Base-by-base conservation (phyloP, 53 echinoderm and acorn worm genomes). In the Luidia sarsii region DNA sequence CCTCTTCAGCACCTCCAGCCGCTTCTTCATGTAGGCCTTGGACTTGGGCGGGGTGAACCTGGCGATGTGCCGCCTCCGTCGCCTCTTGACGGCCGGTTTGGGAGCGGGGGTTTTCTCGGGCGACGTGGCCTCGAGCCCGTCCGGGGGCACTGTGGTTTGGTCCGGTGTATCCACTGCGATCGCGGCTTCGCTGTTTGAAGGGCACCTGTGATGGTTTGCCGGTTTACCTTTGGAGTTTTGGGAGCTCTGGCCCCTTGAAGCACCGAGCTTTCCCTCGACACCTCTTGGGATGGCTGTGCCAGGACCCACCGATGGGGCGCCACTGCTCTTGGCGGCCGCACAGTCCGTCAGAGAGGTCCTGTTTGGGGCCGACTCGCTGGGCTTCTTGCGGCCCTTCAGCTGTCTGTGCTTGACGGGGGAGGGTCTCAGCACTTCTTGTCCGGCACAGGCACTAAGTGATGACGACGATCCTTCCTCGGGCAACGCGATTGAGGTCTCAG, bases 11-110 rank as follows among this genome's bases (percentile, higher is more conserved):
- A 43, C 19, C 38, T 61, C 62, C 2, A 61, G 60, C 61, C 25
- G 59, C 61, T 61, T 77, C 19, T 77, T 77, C 48, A 77, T 1
- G 48, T 77, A 77, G 13, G 77, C 77, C 56, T 77, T 77, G 3
- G 77, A 77, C 61, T 77, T 77, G 32, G 60, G 61, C 28, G 60
- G 46, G 30, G 61, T 77, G 20, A 77, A 77, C 34, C 77, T 59
- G 14, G 77, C 77, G 18, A 61, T 60, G 45, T 61, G 28, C 16
- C 25, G 36, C 45, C 57, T 59, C 11, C 77, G 55, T 50, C 48
- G 25, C 32, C 34, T 77, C 33, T 32, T 77, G 32, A 46, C 32
- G 19, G 46, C 29, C 61, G 77, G 48, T 37, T 77, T 77, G 24
- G 62, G 29, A 30, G 22, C 38, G 21, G 45, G 60, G 10, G 14